Evolutionary conservation across 1,140 invertebrate genomes (phyloP).

Genomic region (Bacillus rossius): DNA sequence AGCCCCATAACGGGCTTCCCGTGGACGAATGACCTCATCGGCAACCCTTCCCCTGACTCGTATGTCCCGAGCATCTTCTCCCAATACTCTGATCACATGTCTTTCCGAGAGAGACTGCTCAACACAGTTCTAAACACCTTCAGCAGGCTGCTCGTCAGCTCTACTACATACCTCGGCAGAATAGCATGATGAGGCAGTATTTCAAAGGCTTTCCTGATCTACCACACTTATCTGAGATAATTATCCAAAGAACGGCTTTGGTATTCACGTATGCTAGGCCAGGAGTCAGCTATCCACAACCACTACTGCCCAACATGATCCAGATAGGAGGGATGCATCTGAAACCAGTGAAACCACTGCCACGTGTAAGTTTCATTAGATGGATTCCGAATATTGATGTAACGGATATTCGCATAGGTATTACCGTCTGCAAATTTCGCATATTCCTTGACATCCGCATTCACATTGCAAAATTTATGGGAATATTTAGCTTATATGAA

Average conservation of each 20-base stretch:
- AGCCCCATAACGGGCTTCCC: not conserved
- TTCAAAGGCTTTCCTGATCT: conserved; percentile 3
- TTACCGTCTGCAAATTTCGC: no score
- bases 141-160: not conserved
- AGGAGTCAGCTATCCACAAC: conserved; percentile 51
- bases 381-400: no score
- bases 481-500: no score
- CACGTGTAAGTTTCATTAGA: conserved; percentile 28
- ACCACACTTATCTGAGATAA: conserved; percentile 19
- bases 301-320: conserved; percentile 48
- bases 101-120: not conserved
- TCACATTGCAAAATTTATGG: no score
- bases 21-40: not conserved
- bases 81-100: not conserved
- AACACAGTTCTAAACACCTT: not conserved
- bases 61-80: not conserved
- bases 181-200: conserved; percentile 41
- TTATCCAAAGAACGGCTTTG: conserved; percentile 47
- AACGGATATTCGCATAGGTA: no score
- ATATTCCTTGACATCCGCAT: no score
- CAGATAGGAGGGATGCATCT: conserved; percentile 50
- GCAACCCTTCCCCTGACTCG: not conserved
- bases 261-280: conserved; percentile 57
- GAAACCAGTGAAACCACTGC: conserved; percentile 24
- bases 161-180: conserved; percentile 37